Evolutionary conservation across 2,888 invertebrate species (phyloP), one percentile per base, ranked within the genome.

Genomic region (Lomographa bimaculata): DNA sequence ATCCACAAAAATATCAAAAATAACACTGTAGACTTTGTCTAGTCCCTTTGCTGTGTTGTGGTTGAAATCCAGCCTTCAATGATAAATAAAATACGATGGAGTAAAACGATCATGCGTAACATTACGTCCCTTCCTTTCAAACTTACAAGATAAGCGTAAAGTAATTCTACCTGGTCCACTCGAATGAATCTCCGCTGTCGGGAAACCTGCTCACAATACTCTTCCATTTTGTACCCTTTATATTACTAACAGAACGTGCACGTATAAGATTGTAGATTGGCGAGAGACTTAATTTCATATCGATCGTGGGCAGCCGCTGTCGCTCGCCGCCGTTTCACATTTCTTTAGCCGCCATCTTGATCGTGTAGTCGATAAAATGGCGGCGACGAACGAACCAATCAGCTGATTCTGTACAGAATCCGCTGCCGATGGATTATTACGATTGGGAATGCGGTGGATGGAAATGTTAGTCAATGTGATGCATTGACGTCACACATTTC

Each of bases 351-450:
- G 77, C 78, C 79, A 75, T 75, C 60, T 71, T 65, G n/a, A n/a
- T n/a, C n/a, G 73, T 56, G 25, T 20, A 18, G 14, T 25, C 26
- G 34, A 36, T 54, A 61, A 67, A 44, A 68, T 75, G 82, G 81
- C 78, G 74, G 74, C 71, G 54, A 69, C 80, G 80, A 82, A 80
- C 82, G 79, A 78, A 57, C 82, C 85, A 76, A 77, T 69, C 83
- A 63, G 77, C 78, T 54, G 73, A 71, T 83, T 85, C 79, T 60
- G 57, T 50, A 40, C 34, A 44, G 80, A 82, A 84, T 73, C 78
- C 57, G 74, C 74, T 72, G 81, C 56, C 57, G 64, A 68, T 80
- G 81, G 82, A 70, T 61, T 64, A 52, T 57, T 60, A 50, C 55
- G 60, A 43, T 50, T 14, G 14, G 14, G 46, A 61, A 55, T 73